Percentiles rank a stretch among this genome's conserved stretches.
Conservation (phyloP, 2,797 vertebrate species). For the Lophius americanus region DNA sequence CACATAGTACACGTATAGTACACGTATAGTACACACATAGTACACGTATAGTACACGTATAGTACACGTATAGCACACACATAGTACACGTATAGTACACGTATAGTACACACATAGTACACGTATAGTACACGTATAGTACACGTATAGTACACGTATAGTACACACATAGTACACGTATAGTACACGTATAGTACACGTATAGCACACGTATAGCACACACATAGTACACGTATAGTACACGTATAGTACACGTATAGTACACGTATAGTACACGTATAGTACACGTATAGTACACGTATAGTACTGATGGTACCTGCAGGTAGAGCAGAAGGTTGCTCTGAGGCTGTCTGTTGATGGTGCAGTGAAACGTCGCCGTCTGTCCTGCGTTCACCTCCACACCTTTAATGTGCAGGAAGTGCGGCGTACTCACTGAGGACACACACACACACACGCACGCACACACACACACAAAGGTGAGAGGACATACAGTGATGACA, state of each 20-base stretch:
- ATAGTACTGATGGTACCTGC: conserved; percentile 69
- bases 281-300: not conserved
- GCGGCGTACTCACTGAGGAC: conserved; percentile 89
- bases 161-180: not conserved
- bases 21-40: not conserved
- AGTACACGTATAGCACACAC: too few relatives aligned
- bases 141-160: not conserved
- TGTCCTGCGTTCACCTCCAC: conserved; percentile 95
- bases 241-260: not conserved
- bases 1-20: too few relatives aligned
- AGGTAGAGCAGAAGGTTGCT: conserved; percentile 81
- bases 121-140: not conserved
- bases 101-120: not conserved
- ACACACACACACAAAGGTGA: conserved; percentile 25
- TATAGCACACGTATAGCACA: not conserved
- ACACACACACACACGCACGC: conserved; percentile 20
- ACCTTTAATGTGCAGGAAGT: conserved; percentile 93
- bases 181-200: not conserved
- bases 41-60: not conserved
- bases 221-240: not conserved
- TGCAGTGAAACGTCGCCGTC: conserved; percentile 91
- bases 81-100: not conserved
- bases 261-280: too few relatives aligned
- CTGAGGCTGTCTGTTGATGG: conserved; percentile 88
- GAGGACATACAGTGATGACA: conserved; percentile 32